Conservation (phyloP, 2,113 vertebrate genomes). For the Suncus etruscus region DNA sequence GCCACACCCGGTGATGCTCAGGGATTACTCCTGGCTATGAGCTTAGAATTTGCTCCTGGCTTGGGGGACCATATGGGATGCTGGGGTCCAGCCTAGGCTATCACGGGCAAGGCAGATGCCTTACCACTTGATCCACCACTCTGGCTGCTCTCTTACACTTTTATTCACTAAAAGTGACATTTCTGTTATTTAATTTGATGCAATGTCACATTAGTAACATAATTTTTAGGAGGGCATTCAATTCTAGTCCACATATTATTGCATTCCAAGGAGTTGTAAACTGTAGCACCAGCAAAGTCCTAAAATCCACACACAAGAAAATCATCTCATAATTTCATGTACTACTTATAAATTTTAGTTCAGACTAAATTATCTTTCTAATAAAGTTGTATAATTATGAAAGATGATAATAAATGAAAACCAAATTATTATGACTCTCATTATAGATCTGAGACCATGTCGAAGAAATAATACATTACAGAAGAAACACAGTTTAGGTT, state of each 20-base stretch:
- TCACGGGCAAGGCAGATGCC: no score
- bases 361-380: neutral
- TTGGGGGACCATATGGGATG: no score
- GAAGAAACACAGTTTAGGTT: neutral
- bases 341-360: neutral
- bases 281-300: neutral
- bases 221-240: neutral
- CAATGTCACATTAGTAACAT: neutral
- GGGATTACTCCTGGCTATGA: no score
- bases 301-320: neutral
- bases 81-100: no score
- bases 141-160: no score
- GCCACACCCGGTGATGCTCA: no score
- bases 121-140: neutral
- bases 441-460: conserved; percentile 13
- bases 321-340: neutral
- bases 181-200: no score
- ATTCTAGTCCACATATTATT: neutral
- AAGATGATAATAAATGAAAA: neutral
- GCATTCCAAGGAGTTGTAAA: neutral
- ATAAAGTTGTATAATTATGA: neutral
- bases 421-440: neutral
- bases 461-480: neutral
- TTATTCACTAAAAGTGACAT: no score
- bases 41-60: no score